Conservation (phyloP, 2,797 vertebrate species). For the Notolepis coatsorum region DNA sequence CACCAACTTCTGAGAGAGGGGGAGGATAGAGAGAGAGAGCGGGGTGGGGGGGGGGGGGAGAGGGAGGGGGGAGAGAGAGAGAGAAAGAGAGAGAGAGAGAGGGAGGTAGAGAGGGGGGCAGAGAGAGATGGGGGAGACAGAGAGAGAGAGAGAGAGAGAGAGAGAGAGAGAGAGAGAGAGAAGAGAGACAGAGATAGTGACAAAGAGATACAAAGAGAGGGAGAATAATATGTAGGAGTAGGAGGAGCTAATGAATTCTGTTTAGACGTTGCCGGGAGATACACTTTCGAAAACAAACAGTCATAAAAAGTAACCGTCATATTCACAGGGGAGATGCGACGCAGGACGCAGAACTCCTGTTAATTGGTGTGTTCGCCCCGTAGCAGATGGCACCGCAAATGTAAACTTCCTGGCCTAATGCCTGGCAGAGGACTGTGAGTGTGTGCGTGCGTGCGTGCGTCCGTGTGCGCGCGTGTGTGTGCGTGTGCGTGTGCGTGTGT, state of each 20-base stretch:
- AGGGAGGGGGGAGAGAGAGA: neutral
- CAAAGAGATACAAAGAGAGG: too few relatives aligned
- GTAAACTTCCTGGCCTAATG: slow-evolving; percentile 12
- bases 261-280: neutral
- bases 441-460: neutral
- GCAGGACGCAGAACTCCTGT: slow-evolving; percentile 2
- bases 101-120: neutral
- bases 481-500: neutral
- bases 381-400: slow-evolving; percentile 42
- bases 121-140: too few relatives aligned
- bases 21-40: slow-evolving; percentile 20
- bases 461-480: neutral
- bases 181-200: neutral
- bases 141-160: neutral
- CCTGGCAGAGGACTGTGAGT: slow-evolving; percentile 8
- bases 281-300: slow-evolving; percentile 5
- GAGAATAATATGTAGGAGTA: neutral
- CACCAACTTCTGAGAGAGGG: too few relatives aligned
- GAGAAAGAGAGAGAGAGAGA: neutral
- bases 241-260: neutral
- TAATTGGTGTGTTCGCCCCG: slow-evolving; percentile 16
- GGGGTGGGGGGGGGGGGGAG: neutral
- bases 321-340: neutral
- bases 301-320: slow-evolving; percentile 24
- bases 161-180: neutral